Evolutionary conservation across 2,888 invertebrate species (phyloP), one percentile per base, ranked within the genome.

Genomic region (Meganola albula): DNA sequence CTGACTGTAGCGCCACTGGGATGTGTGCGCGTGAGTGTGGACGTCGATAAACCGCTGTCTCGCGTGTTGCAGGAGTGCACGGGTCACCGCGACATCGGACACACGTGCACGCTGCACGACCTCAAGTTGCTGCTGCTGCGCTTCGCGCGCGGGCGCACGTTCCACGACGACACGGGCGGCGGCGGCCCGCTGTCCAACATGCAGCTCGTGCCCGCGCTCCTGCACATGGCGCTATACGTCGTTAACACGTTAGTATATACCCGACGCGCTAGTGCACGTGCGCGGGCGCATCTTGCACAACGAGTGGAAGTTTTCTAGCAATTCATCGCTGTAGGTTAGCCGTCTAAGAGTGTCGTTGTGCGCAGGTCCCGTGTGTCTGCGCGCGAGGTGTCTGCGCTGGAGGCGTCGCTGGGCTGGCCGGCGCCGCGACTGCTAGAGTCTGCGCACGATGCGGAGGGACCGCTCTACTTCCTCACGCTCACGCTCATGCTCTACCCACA

Each of bases 121-220:
- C 83, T 98, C 53, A 98, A 99, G 83, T 85, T 98, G 52, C 82
- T 98, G 34, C 77, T 99, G 39, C 71, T 94, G 56, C 89, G 97
- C 35, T 98, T 98, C 83, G 95, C 98, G 0, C 93, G 94, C 74
- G 98, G 97, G 57, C 95, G 95, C 68, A 95, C 96, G 41, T 99
- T 99, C 88, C 97, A 98, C 73, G 97, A 97, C 71, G 98, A 99
- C 80, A 96, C 97, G 1, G 98, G 98, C 10, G 99, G 97, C 48
- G 97, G 97, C 56, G 98, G 98, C 1, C 95, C 97, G 8, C 96
- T 98, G 64, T 97, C 97, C 47, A 98, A 98, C 84, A 93, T 98
- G 93, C 97, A 98, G 83, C 91, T 99, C 60, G 91, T 98, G 44
- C 98, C 98, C 5, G 98, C 98, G 68, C 88, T 98, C 34, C 87